A percentile compares a stretch with the other conserved stretches of the same genome.
Evolutionary conservation across 2,888 invertebrate genomes (phyloP).

Genomic region (Gymnoscelis rufifasciata): DNA sequence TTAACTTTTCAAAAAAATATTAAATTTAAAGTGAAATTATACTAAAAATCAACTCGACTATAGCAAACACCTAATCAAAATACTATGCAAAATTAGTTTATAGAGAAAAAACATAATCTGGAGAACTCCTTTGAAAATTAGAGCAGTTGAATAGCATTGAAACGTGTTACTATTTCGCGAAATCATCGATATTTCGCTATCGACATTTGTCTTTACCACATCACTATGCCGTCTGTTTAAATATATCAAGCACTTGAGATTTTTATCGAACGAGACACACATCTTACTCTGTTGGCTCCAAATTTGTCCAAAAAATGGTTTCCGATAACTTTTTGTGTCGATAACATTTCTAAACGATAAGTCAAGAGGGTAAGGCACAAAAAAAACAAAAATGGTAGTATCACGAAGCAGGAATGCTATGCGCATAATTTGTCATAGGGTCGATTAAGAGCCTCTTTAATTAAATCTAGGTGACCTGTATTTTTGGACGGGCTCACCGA

Average conservation of each 20-base stretch:
- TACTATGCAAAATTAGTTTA: too few relatives aligned
- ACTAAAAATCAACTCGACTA: too few relatives aligned
- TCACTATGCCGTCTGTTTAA: conserved; percentile 38
- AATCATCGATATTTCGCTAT: conserved; percentile 17
- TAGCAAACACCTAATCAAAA: too few relatives aligned
- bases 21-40: too few relatives aligned
- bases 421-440: neutral
- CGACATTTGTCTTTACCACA: conserved; percentile 17
- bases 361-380: neutral
- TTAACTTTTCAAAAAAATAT: too few relatives aligned
- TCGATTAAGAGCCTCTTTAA: too few relatives aligned
- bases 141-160: too few relatives aligned
- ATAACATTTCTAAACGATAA: conserved; percentile 14
- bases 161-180: too few relatives aligned
- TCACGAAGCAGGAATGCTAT: neutral
- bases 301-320: conserved; percentile 25
- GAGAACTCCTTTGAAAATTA: too few relatives aligned
- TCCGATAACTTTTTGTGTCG: conserved; percentile 19
- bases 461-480: too few relatives aligned
- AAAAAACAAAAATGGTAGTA: neutral
- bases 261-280: conserved; percentile 45
- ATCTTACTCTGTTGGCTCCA: conserved; percentile 39
- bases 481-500: too few relatives aligned
- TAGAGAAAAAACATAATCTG: too few relatives aligned
- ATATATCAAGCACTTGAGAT: conserved; percentile 52